Base-by-base conservation (phyloP, 1,140 invertebrate species). In the Conus ventricosus region DNA sequence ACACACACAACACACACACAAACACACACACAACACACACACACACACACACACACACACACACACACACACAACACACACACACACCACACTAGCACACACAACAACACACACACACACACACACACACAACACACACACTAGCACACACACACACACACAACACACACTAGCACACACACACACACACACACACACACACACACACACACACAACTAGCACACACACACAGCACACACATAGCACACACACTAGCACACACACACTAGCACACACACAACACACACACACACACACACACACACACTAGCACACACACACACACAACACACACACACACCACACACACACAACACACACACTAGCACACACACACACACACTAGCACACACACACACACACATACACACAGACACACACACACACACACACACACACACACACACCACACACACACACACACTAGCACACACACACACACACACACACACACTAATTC, bases 181-280 rank as follows among this genome's bases (percentile, higher is more conserved):
- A 63, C 25, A 85, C 53, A 85, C 84, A 85, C 57, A 85, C 84
- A 85, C 84, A 67, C 84, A 60, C 10, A 85, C 57, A 63, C 63
- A 60, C 5, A 85, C 84, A 85, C 54, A 53, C 67, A 85, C 57
- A 63, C 4, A 85, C 84, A 85, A 0, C 5, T 7, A 85, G 53
- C n/a, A 85, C 20, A 85, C 1, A 75, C 57, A 88, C 57, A 85
- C 83, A 85, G 15, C 83, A 85, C 53, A 91, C 75, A 86, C 25
- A 78, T 51, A 85, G 39, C 20, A 71, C 63, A 10, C 23, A 54
- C 13, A 87, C 39, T n/a, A n/a, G 4, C 60, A 63, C 11, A 20
- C 39, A 39, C 39, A 39, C 39, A 39, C 0, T n/a, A 39, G 39
- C 39, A 87, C 39, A n/a, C 25, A 51, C 57, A 60, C 76, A 51